Evolutionary conservation across 1,140 invertebrate genomes (phyloP), one percentile per base, ranked within the genome.

Genomic region (Macrobrachium nipponense): DNA sequence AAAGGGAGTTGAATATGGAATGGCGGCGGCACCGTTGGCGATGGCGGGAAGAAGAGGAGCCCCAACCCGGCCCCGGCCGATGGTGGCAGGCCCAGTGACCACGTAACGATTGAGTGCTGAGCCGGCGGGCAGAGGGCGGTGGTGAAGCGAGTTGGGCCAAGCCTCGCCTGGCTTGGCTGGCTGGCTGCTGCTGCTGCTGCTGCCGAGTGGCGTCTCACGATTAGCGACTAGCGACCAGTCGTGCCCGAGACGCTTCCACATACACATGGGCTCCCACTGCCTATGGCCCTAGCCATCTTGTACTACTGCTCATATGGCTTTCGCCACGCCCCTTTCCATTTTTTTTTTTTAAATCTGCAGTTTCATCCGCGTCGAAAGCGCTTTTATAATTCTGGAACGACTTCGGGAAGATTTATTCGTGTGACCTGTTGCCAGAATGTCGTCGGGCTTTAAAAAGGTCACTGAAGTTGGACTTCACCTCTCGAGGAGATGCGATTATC

Each of bases 91-190:
- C 68, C 68, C 68, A 70, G 66, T 82, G 80, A 72, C 66, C 68
- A 73, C 68, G 81, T 82, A 76, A 82, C 72, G 81, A 72, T 75
- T 59, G n/a, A 82, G 68, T 76, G 70, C 70, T 72, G 81, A 73
- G 73, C 66, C 73, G 72, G 82, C 73, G 82, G 73, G 82, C 82
- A 83, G 82, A 83, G 75, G 73, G 82, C 73, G 82, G 82, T 82
- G 70, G 81, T 76, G 82, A 5, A 61, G 72, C 73, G 82, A 68
- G 80, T 23, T 51, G 80, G 43, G 44, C 23, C 44, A 20, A 68
- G 59, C 60, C 68, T 60, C 18, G 59, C 36, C 36, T n/a, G 23
- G n/a, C n/a, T 7, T 18, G 44, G 64, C 81, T n/a, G 61, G 51
- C 70, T n/a, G n/a, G n/a, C n/a, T n/a, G n/a, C n/a, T n/a, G 51